phyloP scores from a whole-genome alignment of 2,113 vertebrate genomes.

The Smithornis capensis region DNA sequence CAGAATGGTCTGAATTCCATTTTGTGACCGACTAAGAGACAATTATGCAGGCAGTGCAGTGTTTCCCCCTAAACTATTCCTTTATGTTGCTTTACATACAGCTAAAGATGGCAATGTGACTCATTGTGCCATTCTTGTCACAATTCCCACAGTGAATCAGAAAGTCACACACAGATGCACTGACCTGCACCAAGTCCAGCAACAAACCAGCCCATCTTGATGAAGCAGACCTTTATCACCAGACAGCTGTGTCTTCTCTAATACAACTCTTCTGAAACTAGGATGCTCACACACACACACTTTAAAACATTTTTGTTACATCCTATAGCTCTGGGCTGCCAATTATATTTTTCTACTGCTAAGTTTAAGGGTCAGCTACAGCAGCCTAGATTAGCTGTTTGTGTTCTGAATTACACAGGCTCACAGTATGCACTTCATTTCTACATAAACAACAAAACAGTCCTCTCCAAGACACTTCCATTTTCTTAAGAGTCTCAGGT shows the following conservation, averaged over 20 bases:
- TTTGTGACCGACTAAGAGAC: not conserved
- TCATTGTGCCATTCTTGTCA: too few relatives aligned
- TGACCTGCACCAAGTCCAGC: not conserved
- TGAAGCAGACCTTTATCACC: not conserved
- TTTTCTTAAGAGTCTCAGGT: not conserved
- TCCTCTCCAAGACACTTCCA: not conserved
- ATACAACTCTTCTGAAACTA: not conserved
- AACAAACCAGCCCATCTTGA: not conserved
- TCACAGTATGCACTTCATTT: not conserved
- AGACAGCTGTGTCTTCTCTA: not conserved
- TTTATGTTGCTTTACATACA: not conserved
- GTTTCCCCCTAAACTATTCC: not conserved
- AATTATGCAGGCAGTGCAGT: not conserved
- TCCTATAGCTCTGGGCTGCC: not conserved
- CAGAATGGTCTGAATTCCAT: not conserved
- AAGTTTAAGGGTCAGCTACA: not conserved
- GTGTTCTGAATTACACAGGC: not conserved
- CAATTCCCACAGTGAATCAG: not conserved
- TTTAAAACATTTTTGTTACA: not conserved
- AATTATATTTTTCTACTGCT: not conserved
- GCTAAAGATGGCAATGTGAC: not conserved
- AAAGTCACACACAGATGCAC: not conserved
- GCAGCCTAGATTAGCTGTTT: not conserved
- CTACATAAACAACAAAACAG: not conserved
- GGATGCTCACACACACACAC: not conserved